These are phyloP conservation scores for Drosophila lini DNA, from an alignment of 1,140 invertebrate genomes.

Conservation along the genomic window DNA sequence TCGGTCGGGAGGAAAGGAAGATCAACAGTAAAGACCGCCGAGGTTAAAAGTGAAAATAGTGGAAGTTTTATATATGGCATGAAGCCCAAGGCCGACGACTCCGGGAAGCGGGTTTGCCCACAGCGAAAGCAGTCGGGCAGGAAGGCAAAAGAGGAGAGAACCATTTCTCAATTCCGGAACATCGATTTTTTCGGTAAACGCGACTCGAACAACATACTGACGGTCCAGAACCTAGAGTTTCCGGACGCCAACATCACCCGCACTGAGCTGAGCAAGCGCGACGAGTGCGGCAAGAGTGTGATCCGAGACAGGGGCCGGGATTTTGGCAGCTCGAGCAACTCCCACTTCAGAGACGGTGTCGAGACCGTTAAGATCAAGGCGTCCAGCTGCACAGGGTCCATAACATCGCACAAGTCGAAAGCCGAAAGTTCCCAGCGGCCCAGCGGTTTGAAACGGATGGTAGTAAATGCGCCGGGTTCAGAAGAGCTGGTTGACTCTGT, in stretches of 20 bases:
- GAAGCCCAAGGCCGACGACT: not conserved
- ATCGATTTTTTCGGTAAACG: constrained; percentile 56
- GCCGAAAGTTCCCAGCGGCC: not conserved
- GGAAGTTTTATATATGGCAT: not conserved
- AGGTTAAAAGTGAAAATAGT: not conserved
- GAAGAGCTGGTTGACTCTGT: constrained; percentile 60
- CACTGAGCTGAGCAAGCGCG: constrained; percentile 50
- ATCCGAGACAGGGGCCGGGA: constrained; percentile 25
- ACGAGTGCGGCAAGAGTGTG: constrained; percentile 52
- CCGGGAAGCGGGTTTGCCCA: constrained; percentile 28
- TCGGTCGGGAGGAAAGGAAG: not conserved
- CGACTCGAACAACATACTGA: constrained; percentile 46
- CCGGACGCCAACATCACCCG: constrained; percentile 60
- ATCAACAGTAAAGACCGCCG: not conserved
- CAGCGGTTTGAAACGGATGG: too few relatives aligned
- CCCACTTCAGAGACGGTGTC: constrained; percentile 58
- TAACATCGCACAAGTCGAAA: not conserved
- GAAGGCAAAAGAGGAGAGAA: constrained; percentile 34
- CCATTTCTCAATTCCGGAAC: constrained; percentile 62
- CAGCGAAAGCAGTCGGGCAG: constrained; percentile 25
- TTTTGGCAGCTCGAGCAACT: constrained; percentile 52
- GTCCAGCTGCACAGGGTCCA: constrained; percentile 25
- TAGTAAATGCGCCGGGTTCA: constrained; percentile 16
- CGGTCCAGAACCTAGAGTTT: constrained; percentile 66
- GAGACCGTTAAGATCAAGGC: constrained; percentile 59